These are phyloP conservation scores for Neoitamus cyanurus DNA, from an alignment of 2,888 invertebrate genomes.

Conservation along the genomic window DNA sequence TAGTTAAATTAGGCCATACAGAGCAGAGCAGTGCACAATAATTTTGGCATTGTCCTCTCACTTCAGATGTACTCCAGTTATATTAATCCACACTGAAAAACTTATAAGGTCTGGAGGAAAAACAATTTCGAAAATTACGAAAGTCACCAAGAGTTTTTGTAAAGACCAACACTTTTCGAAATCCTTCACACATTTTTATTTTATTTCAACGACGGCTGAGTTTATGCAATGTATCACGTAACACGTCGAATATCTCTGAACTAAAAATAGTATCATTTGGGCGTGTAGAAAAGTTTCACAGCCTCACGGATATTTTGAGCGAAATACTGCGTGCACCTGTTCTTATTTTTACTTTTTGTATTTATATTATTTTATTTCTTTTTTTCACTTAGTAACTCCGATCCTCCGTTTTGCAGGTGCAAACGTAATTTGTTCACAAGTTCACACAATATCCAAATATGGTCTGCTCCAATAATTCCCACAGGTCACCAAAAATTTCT, in stretches of 20 bases:
- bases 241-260: neutral
- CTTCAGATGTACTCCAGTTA: neutral
- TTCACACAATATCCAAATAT: neutral
- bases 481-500: neutral
- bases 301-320: conserved; percentile 4
- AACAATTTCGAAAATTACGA: neutral
- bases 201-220: neutral
- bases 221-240: conserved; percentile 46
- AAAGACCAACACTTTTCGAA: neutral
- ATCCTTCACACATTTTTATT: conserved; percentile 36
- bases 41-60: neutral
- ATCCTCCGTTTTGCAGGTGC: neutral
- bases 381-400: neutral
- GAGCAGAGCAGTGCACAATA: neutral
- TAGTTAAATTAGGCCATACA: neutral
- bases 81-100: neutral
- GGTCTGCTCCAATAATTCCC: neutral
- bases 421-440: neutral
- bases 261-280: conserved; percentile 17
- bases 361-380: neutral
- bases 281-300: neutral
- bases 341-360: neutral
- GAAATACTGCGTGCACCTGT: conserved; percentile 18
- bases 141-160: neutral
- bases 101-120: neutral